Percentiles rank a stretch among this genome's conserved stretches.
phyloP scores from a whole-genome alignment of 2,888 invertebrate species.

The Melieria omissa region DNA sequence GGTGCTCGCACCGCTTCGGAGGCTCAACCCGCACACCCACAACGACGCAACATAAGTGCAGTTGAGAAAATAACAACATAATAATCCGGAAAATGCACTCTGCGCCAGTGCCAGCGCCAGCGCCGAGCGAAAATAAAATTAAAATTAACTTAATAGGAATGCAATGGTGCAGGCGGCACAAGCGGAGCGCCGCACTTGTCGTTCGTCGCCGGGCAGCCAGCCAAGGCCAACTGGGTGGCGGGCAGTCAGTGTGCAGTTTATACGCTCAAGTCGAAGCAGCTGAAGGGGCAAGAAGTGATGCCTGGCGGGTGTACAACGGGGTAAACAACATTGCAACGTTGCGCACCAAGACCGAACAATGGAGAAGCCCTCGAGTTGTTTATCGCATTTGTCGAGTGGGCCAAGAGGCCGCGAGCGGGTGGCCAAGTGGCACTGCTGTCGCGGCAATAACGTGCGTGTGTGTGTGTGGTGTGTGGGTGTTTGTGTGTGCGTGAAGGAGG shows the following conservation, averaged over 20 bases:
- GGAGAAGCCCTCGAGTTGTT: neutral
- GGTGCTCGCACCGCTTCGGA: too few relatives aligned
- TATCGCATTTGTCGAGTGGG: neutral
- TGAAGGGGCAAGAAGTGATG: too few relatives aligned
- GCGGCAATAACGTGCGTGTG: too few relatives aligned
- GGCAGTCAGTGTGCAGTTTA: neutral
- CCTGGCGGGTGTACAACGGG: too few relatives aligned
- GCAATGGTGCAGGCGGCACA: neutral
- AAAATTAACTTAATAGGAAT: constrained; percentile 18
- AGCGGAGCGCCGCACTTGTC: neutral
- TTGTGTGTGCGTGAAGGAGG: too few relatives aligned
- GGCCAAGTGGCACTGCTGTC: too few relatives aligned
- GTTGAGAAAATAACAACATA: constrained; percentile 27
- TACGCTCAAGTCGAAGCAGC: neutral
- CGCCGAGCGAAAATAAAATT: constrained; percentile 14
- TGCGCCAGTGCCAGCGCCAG: constrained; percentile 1
- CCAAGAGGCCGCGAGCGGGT: too few relatives aligned
- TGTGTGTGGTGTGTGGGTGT: too few relatives aligned
- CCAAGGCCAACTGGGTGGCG: neutral
- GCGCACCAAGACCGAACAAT: neutral
- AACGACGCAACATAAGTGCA: neutral
- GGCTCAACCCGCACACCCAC: neutral
- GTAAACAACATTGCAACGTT: neutral
- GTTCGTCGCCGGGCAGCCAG: too few relatives aligned
- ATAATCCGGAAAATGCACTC: constrained; percentile 18